Base-by-base conservation (phyloP, 2,113 vertebrate genomes). In the Gambusia holbrooki region DNA sequence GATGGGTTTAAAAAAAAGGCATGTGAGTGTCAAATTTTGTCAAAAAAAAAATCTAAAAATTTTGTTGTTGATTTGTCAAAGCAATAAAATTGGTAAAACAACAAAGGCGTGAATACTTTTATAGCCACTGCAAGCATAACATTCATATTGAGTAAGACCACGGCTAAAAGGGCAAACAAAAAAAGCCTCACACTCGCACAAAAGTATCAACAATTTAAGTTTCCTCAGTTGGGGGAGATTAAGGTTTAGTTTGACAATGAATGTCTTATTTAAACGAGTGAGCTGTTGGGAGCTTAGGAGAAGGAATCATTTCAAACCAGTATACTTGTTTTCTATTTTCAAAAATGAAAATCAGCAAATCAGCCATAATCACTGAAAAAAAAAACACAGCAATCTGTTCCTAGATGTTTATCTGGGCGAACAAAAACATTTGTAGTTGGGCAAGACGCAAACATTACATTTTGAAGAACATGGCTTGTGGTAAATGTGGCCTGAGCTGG, bases 401-500 rank as follows among this genome's bases (percentile, higher is more conserved):
- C 35, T 35, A 51, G 27, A 62, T 66, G 17, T 75, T 75, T 35
- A 66, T 54, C 63, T 27, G 30, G 67, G n/a, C 48, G 17, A n/a
- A 69, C 14, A 62, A n/a, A 51, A 66, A 35, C 48, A 12, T 63
- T 75, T 30, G n/a, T 19, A 27, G 40, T 42, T 25, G 28, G 71
- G n/a, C 29, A 29, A 51, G 28, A 13, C 5, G 22, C 9, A 45
- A 58, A 76, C n/a, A 54, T 45, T 29, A 48, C 68, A 32, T 65
- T 69, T 58, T 29, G 37, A 28, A 28, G 71, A 74, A 74, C 37
- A 17, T 67, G 35, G 32, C 69, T 67, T 61, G 42, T 66, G n/a
- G 66, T 32, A 64, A 76, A 67, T 33, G 35, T 65, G 69, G 54
- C 61, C 37, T 62, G 69, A 70, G 32, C 35, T 60, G n/a, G 58